Conservation (phyloP, 2,113 vertebrate genomes). For the Bos javanicus region DNA sequence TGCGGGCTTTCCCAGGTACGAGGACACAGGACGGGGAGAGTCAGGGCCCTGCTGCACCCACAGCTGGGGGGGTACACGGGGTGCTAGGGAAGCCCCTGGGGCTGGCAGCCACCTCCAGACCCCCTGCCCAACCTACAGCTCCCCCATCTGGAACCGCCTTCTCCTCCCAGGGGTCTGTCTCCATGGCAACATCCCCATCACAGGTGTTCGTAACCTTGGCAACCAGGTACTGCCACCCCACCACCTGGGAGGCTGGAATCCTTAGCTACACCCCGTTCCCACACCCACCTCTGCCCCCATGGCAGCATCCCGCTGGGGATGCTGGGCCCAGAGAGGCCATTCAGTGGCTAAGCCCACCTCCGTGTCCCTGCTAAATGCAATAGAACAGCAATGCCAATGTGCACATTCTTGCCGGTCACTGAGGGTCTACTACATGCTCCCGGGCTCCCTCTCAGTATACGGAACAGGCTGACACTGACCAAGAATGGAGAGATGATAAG, state of each 20-base stretch:
- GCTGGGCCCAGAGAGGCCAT: background rate
- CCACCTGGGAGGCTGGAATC: background rate
- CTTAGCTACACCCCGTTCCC: background rate
- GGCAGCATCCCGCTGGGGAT: background rate
- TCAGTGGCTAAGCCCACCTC: background rate
- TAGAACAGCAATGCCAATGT: background rate
- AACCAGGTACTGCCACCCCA: slow-evolving; percentile 30
- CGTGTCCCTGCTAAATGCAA: background rate
- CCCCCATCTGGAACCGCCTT: background rate
- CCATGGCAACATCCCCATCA: background rate
- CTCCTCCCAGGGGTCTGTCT: background rate
- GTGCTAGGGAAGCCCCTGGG: background rate
- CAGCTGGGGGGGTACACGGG: background rate
- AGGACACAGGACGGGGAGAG: background rate
- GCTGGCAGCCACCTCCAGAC: background rate
- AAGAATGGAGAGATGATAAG: background rate
- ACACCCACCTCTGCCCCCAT: background rate
- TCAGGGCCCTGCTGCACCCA: background rate
- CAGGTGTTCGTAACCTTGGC: slow-evolving; percentile 38
- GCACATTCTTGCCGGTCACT: background rate
- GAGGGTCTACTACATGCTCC: background rate
- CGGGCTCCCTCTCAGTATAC: background rate
- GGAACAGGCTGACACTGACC: background rate
- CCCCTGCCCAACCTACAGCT: background rate
- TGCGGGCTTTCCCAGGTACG: background rate